These are phyloP conservation scores for Aproaerema taeniolella DNA, from an alignment of 2,888 invertebrate species.

Conservation along the genomic window DNA sequence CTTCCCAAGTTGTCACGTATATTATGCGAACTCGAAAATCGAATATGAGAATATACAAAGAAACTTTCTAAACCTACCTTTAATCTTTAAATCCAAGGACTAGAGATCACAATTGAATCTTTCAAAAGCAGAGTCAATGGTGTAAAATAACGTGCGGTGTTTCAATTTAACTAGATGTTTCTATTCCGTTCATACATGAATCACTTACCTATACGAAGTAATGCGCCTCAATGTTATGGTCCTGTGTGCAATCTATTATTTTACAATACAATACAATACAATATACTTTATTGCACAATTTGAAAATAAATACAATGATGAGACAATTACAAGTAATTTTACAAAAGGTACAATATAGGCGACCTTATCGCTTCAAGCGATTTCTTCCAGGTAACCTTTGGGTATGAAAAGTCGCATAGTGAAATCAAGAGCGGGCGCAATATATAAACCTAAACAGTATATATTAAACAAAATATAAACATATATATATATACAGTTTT, in stretches of 20 bases:
- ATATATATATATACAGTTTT: too few relatives aligned
- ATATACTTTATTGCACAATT: too few relatives aligned
- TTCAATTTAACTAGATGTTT: conserved; percentile 42
- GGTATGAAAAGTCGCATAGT: too few relatives aligned
- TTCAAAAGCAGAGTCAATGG: conserved; percentile 20
- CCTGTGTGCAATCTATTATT: conserved; percentile 31
- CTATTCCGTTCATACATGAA: conserved; percentile 48
- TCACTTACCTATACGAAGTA: conserved; percentile 41
- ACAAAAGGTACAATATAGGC: too few relatives aligned
- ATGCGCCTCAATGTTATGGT: conserved; percentile 35
- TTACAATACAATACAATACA: too few relatives aligned
- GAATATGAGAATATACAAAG: conserved; percentile 38
- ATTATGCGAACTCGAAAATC: conserved; percentile 37
- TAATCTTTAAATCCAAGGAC: conserved; percentile 22
- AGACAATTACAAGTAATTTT: too few relatives aligned
- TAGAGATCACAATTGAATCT: conserved; percentile 24
- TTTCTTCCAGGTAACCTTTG: too few relatives aligned
- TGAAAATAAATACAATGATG: too few relatives aligned
- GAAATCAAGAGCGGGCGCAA: too few relatives aligned
- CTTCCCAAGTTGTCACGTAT: conserved; percentile 59
- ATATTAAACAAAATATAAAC: too few relatives aligned
- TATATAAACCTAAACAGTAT: too few relatives aligned
- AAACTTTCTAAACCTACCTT: conserved; percentile 21
- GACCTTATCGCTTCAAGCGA: too few relatives aligned
- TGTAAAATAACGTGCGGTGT: conserved; percentile 33